Base-by-base conservation (phyloP, 2,888 invertebrate genomes). In the Ferrisia virgata region DNA sequence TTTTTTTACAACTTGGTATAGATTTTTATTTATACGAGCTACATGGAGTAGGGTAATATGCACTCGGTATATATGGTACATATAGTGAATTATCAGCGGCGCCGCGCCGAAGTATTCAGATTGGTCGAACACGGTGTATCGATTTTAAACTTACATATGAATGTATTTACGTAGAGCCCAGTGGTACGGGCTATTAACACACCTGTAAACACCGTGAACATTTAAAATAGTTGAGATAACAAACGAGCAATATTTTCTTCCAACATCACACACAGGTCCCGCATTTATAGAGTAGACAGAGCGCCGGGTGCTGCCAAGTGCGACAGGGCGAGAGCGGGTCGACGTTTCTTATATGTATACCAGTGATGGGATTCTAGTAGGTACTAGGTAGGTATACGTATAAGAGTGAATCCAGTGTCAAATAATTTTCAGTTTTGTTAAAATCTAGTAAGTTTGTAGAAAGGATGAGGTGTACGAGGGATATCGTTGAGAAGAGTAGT, bases 191-290 rank as follows among this genome's bases (percentile, higher is more conserved):
- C 28, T 43, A 80, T 80, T 80, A 80, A 80, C 47, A 47, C 80
- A 80, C 80, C 80, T 80, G 80, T 43, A 47, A 53, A 80, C 43
- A 80, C 80, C 28, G 43, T 13, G 53, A 80, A 80, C 80, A 53
- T 80, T 80, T 80, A 80, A 80, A 80, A 80, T 80, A 80, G 28
- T 53, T 80, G 47, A 80, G 80, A 80, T 80, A 80, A 80, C 47
- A 80, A 53, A 80, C 15, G 22, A 80, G 80, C 33, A 80, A 80
- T 80, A 80, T 80, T 80, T 80, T 80, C n/a, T n/a, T n/a, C 64
- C 6, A 76, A 76, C 72, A 76, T 76, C 72, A 76, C 72, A 58
- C 69, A 76, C 18, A 76, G 18, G 36, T 18, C 72, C 72, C 72
- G 72, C 72, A 76, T 76, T 76, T 76, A n/a, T 3, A n/a, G 43